These are phyloP conservation scores for Polypterus senegalus DNA, from an alignment of 2,113 vertebrate species.

Conservation along the genomic window DNA sequence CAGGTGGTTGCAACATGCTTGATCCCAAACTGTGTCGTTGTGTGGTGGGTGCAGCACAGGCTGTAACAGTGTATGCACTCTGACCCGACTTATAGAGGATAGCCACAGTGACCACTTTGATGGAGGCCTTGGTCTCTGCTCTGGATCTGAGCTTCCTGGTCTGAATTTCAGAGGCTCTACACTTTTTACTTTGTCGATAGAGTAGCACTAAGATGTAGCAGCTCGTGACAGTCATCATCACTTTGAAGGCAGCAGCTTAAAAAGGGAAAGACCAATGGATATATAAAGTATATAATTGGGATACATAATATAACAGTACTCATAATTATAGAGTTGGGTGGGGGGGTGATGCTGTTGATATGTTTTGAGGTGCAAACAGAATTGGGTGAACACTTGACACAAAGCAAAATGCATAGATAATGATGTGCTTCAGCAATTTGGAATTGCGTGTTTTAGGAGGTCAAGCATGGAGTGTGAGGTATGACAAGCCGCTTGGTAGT, in stretches of 20 bases:
- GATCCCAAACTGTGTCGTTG: no score
- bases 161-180: not conserved
- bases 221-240: conserved; percentile 15
- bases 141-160: not conserved
- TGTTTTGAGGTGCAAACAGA: not conserved
- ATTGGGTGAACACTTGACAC: not conserved
- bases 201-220: conserved; percentile 15
- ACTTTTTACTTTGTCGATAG: conserved; percentile 8
- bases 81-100: not conserved
- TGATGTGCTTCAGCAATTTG: not conserved
- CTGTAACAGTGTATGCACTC: no score
- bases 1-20: no score
- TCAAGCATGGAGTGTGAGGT: not conserved
- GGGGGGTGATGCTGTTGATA: not conserved
- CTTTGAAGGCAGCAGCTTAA: conserved; percentile 11
- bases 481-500: conserved; percentile 13
- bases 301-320: conserved; percentile 4
- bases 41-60: no score
- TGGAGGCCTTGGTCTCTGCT: not conserved
- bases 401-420: not conserved
- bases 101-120: conserved; percentile 9
- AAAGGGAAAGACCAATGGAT: conserved; percentile 10
- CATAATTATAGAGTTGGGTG: not conserved
- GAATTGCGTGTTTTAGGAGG: not conserved
- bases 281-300: conserved; percentile 7